Evolutionary conservation across 2,888 invertebrate genomes (phyloP).

Genomic region (Cynaeus angustus): DNA sequence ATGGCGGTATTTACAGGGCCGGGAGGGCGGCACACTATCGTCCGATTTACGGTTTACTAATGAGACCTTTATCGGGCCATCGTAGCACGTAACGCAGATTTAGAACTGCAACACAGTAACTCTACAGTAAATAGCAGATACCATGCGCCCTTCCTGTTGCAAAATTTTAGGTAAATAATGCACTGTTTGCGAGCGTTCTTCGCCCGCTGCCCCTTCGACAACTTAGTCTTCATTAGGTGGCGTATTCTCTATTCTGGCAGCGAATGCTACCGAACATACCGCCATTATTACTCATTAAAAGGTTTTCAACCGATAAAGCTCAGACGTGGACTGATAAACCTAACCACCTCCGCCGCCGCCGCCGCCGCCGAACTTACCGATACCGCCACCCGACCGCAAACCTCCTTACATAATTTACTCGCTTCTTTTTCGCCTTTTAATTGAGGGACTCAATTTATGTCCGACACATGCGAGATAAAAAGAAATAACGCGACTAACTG

Average conservation of each 20-base stretch:
- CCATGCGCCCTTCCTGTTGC: slow-evolving; percentile 51
- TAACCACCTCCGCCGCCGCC: slow-evolving; percentile 13
- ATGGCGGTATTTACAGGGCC: slow-evolving; percentile 59
- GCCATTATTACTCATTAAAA: slow-evolving; percentile 50
- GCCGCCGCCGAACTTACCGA: slow-evolving; percentile 18
- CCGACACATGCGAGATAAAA: slow-evolving; percentile 25
- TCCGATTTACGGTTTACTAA: slow-evolving; percentile 73
- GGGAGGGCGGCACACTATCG: slow-evolving; percentile 64
- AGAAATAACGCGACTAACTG: slow-evolving; percentile 21
- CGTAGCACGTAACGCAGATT: slow-evolving; percentile 73
- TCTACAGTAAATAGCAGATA: slow-evolving; percentile 66
- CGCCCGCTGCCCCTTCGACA: slow-evolving; percentile 30
- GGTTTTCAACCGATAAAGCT: slow-evolving; percentile 47
- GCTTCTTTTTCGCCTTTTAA: slow-evolving; percentile 12
- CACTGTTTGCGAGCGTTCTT: slow-evolving; percentile 42
- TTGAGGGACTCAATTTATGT: slow-evolving; percentile 17
- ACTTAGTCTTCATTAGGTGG: slow-evolving; percentile 46
- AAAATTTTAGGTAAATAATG: slow-evolving; percentile 49
- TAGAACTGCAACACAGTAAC: slow-evolving; percentile 69
- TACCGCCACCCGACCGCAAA: slow-evolving; percentile 19
- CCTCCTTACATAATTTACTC: slow-evolving; percentile 19
- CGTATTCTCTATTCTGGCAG: slow-evolving; percentile 40
- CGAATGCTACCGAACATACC: slow-evolving; percentile 40
- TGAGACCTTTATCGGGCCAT: slow-evolving; percentile 73
- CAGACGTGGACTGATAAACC: slow-evolving; percentile 47